Evolutionary conservation across 1,140 invertebrate species (phyloP).

Genomic region (Megathymus violae): DNA sequence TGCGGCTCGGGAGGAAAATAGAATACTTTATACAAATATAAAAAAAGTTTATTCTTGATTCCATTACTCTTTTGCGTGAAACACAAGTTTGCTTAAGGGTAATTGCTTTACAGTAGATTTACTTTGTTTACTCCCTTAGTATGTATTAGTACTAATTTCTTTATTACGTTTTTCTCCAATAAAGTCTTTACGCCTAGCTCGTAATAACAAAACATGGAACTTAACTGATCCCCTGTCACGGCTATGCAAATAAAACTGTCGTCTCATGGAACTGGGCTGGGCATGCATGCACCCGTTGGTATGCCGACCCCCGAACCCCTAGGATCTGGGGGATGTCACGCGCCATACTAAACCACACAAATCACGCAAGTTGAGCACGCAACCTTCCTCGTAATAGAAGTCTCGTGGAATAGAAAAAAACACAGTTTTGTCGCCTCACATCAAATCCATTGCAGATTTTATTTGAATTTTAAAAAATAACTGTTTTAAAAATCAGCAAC

Average conservation of each 20-base stretch:
- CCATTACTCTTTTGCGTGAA: no score
- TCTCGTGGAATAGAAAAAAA: neutral
- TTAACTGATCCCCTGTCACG: constrained; percentile 52
- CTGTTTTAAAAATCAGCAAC: neutral
- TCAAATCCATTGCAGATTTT: constrained; percentile 8
- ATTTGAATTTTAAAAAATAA: neutral
- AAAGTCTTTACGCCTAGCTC: constrained; percentile 2
- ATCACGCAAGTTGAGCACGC: constrained; percentile 72
- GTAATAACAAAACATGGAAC: constrained; percentile 31
- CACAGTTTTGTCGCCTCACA: neutral
- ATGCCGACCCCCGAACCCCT: constrained; percentile 61
- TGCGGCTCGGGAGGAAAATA: no score
- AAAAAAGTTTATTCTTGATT: no score
- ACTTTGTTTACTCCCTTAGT: no score
- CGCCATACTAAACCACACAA: constrained; percentile 64
- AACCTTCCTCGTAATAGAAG: constrained; percentile 37
- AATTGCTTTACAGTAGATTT: no score
- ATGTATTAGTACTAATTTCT: no score
- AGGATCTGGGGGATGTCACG: constrained; percentile 59
- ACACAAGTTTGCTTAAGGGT: no score
- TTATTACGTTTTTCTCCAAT: neutral
- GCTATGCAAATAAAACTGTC: constrained; percentile 70
- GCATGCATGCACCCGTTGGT: constrained; percentile 68
- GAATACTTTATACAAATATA: no score
- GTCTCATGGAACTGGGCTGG: constrained; percentile 70